Evolutionary conservation across 2,113 vertebrate genomes (phyloP).

Genomic region (Prinia subflava): DNA sequence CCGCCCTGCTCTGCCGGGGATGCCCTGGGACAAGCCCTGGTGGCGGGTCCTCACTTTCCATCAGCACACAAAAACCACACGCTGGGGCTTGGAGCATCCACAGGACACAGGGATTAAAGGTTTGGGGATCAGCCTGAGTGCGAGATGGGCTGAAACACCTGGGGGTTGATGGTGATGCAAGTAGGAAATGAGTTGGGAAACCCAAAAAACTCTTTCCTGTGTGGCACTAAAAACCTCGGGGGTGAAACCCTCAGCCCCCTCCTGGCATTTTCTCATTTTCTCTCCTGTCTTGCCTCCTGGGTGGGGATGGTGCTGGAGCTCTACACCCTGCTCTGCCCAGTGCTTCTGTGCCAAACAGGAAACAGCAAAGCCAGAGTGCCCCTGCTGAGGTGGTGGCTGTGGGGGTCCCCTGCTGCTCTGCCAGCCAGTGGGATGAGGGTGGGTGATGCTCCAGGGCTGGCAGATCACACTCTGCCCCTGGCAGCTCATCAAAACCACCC

Average conservation of each 20-base stretch:
- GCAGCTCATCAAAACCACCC: neutral
- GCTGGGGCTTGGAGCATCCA: fast-evolving
- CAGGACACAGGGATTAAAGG: fast-evolving
- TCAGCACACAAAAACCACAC: fast-evolving
- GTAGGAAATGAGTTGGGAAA: neutral
- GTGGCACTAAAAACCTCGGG: neutral
- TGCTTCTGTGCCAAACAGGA: neutral
- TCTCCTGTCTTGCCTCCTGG: fast-evolving
- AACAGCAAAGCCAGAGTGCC: neutral
- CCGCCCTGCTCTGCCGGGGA: neutral
- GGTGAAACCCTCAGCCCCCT: neutral
- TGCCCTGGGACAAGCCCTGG: neutral
- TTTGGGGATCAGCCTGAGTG: neutral
- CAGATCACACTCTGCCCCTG: neutral
- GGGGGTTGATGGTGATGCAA: neutral
- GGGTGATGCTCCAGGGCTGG: neutral
- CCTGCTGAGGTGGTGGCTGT: fast-evolving
- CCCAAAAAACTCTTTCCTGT: neutral
- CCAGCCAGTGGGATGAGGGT: neutral
- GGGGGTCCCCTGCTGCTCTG: neutral
- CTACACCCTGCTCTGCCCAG: fast-evolving
- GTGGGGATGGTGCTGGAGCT: neutral
- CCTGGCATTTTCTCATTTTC: neutral
- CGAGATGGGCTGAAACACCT: fast-evolving
- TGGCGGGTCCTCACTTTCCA: fast-evolving